Evolutionary conservation across 2,113 vertebrate species (phyloP), one percentile per base, ranked within the genome.

Genomic region (Apteryx mantelli): DNA sequence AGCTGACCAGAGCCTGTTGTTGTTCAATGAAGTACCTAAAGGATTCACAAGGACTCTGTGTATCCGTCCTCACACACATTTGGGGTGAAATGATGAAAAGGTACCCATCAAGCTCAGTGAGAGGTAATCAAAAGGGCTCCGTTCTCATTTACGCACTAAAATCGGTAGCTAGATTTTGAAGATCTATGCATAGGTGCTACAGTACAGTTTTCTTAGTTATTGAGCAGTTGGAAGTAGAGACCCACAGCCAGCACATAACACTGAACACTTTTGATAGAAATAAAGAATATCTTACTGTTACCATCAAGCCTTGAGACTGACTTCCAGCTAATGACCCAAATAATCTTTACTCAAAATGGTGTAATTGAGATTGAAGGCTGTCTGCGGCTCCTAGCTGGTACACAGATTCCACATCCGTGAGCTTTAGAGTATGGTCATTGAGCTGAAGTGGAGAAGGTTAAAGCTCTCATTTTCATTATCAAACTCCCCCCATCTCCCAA

Each of bases 381-480:
- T 73, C 85, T 82, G 71, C 28, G 89, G 90, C 96, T 95, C 89
- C 80, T 95, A 82, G 76, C 53, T 95, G 94, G 93, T 78, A 93
- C 94, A 95, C 56, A 58, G 48, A 97, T 95, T 98, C 95, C 30
- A 65, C 94, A 93, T 98, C 95, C 96, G 24, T 97, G 94, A 97
- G 97, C 96, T 98, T 98, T 95, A 91, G 91, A 97, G 89, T 97
- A 65, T 98, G 97, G 98, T 98, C 97, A 97, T 71, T 63, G 92
- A 98, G 97, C 98, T 97, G 97, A 98, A 97, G 98, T 98, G 95
- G 90, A 97, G 96, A 98, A 97, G 98, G 97, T 98, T 98, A 98
- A 97, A 98, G 98, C 96, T 97, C 96, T 98, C 98, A 97, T 98
- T 98, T 98, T 97, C 97, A 98, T 98, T 98, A 98, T 95, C 92